These are phyloP conservation scores for Hyperopisus bebe DNA, from an alignment of 2,113 vertebrate species.

Conservation along the genomic window DNA sequence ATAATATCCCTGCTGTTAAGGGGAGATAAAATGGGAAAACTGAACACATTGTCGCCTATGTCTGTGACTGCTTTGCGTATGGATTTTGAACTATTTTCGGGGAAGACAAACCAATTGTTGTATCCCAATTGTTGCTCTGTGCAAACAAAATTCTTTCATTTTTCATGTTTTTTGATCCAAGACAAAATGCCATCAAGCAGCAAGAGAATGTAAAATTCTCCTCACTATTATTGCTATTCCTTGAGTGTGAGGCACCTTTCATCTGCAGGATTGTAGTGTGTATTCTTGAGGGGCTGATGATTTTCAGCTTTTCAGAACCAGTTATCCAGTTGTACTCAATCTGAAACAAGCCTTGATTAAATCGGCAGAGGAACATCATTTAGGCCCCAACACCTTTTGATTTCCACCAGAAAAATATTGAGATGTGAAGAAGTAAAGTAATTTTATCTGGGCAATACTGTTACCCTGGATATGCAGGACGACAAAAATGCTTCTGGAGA, in stretches of 20 bases:
- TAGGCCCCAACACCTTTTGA: not conserved
- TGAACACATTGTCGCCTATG: not conserved
- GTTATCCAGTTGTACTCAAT: not conserved
- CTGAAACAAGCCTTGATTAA: not conserved
- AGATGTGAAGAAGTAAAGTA: not conserved
- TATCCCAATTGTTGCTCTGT: not conserved
- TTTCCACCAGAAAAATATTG: conserved; percentile 1
- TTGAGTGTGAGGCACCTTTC: not conserved
- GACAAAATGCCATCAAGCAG: not conserved
- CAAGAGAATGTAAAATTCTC: not conserved
- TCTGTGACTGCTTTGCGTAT: not conserved
- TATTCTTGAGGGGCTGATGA: not conserved
- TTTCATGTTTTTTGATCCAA: not conserved
- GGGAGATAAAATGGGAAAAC: not conserved
- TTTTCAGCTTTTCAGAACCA: not conserved
- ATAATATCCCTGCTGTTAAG: conserved; percentile 12
- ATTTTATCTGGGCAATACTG: not conserved
- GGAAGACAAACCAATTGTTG: not conserved
- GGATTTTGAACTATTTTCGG: conserved; percentile 1
- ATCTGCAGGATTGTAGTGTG: not conserved
- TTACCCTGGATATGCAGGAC: not conserved
- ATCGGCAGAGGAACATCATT: not conserved
- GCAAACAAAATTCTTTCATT: not conserved
- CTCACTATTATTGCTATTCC: not conserved
- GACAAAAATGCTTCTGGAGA: not conserved